Conservation (phyloP, 2,113 vertebrate genomes). For the Gopherus evgoodei region DNA sequence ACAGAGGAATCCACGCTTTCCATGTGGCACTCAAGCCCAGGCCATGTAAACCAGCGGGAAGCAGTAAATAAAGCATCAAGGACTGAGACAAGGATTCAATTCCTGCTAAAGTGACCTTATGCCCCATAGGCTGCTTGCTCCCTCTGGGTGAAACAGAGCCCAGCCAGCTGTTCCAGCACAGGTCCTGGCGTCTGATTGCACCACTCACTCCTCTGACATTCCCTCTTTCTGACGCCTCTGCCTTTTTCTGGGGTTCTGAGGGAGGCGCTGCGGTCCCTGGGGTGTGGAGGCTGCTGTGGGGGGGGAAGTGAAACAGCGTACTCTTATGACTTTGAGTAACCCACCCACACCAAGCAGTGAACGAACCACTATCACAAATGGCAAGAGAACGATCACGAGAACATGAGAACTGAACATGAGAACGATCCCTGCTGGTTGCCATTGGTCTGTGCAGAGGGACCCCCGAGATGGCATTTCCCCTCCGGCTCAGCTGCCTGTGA, state of each 20-base stretch:
- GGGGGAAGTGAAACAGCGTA: not conserved
- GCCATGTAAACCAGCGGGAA: not conserved
- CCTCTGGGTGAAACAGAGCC: not conserved
- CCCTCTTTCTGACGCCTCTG: not conserved
- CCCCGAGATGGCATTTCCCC: too few species aligned
- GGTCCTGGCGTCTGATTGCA: not conserved
- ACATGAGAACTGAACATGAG: not conserved
- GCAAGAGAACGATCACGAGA: not conserved
- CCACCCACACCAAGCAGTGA: not conserved
- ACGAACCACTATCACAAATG: not conserved
- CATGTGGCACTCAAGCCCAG: not conserved
- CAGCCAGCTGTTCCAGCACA: not conserved
- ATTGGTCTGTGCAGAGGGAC: too few species aligned
- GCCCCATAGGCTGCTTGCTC: not conserved
- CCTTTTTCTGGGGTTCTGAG: not conserved
- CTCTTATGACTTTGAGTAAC: not conserved
- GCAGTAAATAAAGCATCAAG: not conserved
- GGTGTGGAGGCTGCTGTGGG: not conserved
- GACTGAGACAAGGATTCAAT: not conserved
- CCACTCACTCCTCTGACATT: not conserved
- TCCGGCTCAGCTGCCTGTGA: too few species aligned
- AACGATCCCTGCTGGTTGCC: not conserved
- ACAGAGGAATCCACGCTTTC: not conserved
- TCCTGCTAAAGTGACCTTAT: not conserved
- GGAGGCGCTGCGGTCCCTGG: not conserved